Conservation (phyloP, 2,888 invertebrate genomes). For the Apotomis capreana region DNA sequence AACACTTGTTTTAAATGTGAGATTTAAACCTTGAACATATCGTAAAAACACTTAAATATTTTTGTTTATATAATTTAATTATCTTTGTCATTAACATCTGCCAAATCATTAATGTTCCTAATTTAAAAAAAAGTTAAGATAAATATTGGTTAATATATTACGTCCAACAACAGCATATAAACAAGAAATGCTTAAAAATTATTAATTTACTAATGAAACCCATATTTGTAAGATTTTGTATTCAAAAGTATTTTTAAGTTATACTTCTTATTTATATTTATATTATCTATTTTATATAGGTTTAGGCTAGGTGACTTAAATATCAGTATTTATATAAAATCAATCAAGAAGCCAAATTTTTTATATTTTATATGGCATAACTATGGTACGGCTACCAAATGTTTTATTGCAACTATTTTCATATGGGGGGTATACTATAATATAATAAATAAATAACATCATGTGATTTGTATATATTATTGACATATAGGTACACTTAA, state of each 20-base stretch:
- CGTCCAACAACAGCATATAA: not conserved
- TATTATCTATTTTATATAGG: not conserved
- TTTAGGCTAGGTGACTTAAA: not conserved
- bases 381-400: not conserved
- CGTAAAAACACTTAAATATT: not conserved
- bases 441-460: too few species aligned
- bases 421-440: constrained; percentile 23
- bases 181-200: not conserved
- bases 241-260: not conserved
- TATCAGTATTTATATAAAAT: not conserved
- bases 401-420: constrained; percentile 7
- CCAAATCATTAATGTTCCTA: not conserved
- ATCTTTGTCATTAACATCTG: not conserved
- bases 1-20: too few species aligned
- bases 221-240: not conserved
- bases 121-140: not conserved
- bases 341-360: not conserved
- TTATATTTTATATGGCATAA: not conserved
- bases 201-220: not conserved
- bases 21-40: not conserved
- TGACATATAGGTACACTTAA: constrained; percentile 46
- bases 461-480: constrained; percentile 53
- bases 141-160: not conserved
- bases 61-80: not conserved
- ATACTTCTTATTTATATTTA: not conserved